phyloP scores from a whole-genome alignment of 2,113 vertebrate genomes.

The Centropus unirufus region DNA sequence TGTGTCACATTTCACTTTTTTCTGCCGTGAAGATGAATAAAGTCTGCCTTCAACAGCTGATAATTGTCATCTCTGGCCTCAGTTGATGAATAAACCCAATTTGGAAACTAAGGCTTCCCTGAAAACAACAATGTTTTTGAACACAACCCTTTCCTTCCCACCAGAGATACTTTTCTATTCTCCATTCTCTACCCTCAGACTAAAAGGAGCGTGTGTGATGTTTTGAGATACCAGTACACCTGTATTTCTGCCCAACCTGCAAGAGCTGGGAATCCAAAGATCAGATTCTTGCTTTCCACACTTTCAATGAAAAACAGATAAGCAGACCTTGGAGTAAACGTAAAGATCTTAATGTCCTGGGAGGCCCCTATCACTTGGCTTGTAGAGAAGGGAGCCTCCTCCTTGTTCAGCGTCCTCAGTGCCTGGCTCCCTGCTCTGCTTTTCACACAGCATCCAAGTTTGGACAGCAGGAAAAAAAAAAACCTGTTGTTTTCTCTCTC shows the following conservation, averaged over 20 bases:
- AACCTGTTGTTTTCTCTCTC: background rate
- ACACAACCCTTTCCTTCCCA: background rate
- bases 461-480: background rate
- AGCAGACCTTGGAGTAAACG: background rate
- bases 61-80: background rate
- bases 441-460: background rate
- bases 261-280: background rate
- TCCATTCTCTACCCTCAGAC: background rate
- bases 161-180: background rate
- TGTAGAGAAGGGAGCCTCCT: background rate
- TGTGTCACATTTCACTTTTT: background rate
- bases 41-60: background rate
- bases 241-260: background rate
- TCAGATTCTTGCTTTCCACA: background rate
- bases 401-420: background rate
- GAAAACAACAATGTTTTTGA: background rate
- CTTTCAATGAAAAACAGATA: background rate
- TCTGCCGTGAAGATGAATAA: background rate
- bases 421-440: background rate
- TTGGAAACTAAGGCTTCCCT: background rate
- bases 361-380: background rate
- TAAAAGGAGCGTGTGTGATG: accelerated
- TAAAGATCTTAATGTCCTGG: background rate
- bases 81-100: background rate
- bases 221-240: background rate